phyloP scores from a whole-genome alignment of 1,140 invertebrate species.

The Phymastichus coffea region DNA sequence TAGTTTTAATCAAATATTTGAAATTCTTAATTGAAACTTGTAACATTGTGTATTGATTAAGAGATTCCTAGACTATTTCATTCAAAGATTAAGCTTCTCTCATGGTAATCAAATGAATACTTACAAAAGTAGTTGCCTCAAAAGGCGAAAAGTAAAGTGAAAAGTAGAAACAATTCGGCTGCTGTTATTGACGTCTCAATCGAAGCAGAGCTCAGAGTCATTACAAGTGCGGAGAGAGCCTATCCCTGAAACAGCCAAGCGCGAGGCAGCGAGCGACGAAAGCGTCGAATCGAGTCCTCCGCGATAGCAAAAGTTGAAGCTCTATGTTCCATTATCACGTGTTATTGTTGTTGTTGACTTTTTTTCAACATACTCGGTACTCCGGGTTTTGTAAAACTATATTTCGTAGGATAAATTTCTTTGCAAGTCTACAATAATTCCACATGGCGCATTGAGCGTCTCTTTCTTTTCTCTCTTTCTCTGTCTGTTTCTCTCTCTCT shows the following conservation, averaged over 20 bases:
- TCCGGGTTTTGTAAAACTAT: too few species aligned
- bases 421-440: too few species aligned
- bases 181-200: constrained; percentile 24
- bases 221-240: not conserved
- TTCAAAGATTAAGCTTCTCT: too few species aligned
- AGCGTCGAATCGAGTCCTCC: not conserved
- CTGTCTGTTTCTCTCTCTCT: not conserved
- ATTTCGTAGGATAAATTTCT: too few species aligned
- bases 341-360: not conserved
- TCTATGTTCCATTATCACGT: constrained; percentile 1
- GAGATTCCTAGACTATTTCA: too few species aligned
- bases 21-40: too few species aligned
- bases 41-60: too few species aligned
- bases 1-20: too few species aligned
- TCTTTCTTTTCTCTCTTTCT: constrained; percentile 14
- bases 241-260: not conserved
- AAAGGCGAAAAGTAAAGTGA: not conserved
- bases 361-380: too few species aligned
- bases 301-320: not conserved
- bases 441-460: constrained; percentile 25
- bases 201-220: constrained; percentile 9
- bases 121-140: constrained; percentile 2
- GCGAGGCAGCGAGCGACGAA: not conserved
- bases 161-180: constrained; percentile 1
- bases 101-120: not conserved